Conservation (phyloP, 30 jellyfish, hydroid and myxozoan genomes). For the Hydra vulgaris region DNA sequence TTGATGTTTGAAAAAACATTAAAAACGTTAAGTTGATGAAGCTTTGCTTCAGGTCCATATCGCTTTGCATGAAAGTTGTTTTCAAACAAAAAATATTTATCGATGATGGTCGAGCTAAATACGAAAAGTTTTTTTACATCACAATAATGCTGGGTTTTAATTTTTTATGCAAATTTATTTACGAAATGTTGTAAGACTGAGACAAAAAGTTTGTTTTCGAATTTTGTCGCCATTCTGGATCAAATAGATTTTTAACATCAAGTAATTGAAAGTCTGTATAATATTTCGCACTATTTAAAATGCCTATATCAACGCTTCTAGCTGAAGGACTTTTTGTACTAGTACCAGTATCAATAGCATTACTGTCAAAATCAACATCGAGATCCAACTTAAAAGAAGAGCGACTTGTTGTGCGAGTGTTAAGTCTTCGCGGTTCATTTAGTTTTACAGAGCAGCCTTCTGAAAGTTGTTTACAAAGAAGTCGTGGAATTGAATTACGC, state of each 20-base stretch:
- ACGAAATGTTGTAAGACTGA: not conserved
- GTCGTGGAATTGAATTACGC: constrained; percentile 43
- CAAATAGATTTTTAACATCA: constrained; percentile 19
- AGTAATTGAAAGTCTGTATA: constrained; percentile 19
- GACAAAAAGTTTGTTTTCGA: constrained; percentile 44
- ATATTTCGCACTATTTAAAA: constrained; percentile 25
- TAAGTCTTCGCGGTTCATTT: not conserved
- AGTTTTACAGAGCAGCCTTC: constrained; percentile 44
- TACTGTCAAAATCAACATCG: constrained; percentile 75
- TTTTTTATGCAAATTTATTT: no score
- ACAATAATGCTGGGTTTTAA: no score
- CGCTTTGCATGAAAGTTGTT: no score
- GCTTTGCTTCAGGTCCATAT: no score
- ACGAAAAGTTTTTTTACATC: no score
- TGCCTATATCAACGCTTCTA: constrained; percentile 79
- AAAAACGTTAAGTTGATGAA: no score
- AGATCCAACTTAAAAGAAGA: constrained; percentile 70
- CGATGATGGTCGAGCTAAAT: no score
- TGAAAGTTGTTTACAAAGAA: constrained; percentile 24
- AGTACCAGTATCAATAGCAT: constrained; percentile 37
- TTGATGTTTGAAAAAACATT: no score
- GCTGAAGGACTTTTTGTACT: constrained; percentile 75
- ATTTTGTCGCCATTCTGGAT: constrained; percentile 15
- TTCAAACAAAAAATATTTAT: no score
- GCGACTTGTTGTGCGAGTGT: constrained; percentile 18